Conservation (phyloP, 92 coral and sea anemone genomes). For the Zoanthus sansibaricus region DNA sequence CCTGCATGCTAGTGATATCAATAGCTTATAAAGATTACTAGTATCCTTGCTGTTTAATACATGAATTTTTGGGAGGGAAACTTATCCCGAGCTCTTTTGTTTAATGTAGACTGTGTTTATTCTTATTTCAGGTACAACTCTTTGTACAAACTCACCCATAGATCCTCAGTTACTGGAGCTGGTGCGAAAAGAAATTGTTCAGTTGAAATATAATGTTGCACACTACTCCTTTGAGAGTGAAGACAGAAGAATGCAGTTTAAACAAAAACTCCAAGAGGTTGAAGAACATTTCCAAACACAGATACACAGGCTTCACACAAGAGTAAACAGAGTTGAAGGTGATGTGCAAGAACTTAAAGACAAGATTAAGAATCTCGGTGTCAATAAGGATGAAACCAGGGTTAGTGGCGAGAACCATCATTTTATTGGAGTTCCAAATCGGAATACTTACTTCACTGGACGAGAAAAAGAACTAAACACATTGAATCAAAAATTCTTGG, state of each 20-base stretch:
- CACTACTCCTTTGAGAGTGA: conserved; percentile 21
- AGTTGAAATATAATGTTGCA: not conserved
- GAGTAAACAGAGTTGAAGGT: not conserved
- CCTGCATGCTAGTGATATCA: no score
- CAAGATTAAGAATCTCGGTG: not conserved
- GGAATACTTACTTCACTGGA: conserved; percentile 26
- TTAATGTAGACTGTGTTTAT: not conserved
- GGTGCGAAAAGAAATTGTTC: conserved; percentile 9
- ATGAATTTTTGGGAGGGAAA: not conserved
- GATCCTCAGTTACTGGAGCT: conserved; percentile 3
- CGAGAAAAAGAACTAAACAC: not conserved
- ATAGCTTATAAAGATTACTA: no score
- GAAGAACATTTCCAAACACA: not conserved
- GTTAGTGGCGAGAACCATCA: not conserved
- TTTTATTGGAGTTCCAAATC: conserved; percentile 34
- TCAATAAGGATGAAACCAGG: not conserved
- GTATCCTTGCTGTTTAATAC: no score
- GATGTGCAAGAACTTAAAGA: conserved; percentile 12
- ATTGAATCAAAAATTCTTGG: not conserved
- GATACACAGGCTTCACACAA: not conserved
- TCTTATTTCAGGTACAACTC: not conserved
- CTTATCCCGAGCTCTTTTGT: not conserved
- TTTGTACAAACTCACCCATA: conserved; percentile 2
- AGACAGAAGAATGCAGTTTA: not conserved
- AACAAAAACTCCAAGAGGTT: no score